phyloP scores from a whole-genome alignment of 2,113 vertebrate species.

The Petaurus breviceps region DNA sequence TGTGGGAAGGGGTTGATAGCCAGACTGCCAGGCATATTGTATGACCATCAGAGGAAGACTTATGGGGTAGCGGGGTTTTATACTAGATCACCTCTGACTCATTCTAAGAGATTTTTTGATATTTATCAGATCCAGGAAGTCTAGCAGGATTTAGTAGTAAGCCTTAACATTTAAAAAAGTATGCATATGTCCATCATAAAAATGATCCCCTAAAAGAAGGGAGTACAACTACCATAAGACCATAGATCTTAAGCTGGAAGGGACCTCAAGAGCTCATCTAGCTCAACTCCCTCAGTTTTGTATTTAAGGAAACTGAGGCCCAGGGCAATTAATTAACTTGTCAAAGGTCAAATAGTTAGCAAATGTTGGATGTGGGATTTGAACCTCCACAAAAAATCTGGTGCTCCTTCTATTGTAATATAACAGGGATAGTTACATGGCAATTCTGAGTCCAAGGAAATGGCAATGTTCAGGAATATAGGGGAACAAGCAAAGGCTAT shows the following conservation, averaged over 20 bases:
- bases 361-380: not conserved
- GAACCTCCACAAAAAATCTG: not conserved
- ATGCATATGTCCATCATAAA: not conserved
- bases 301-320: not conserved
- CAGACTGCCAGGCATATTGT: not conserved
- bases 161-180: not conserved
- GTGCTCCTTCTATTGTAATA: not conserved
- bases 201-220: not conserved
- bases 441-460: conserved; percentile 17
- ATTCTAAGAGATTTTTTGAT: not conserved
- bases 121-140: not conserved
- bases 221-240: not conserved
- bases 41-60: not conserved
- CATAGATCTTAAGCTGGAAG: not conserved
- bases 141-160: not conserved
- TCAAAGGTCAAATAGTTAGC: not conserved
- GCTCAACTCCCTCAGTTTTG: not conserved
- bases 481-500: not conserved
- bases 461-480: not conserved
- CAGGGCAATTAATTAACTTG: not conserved
- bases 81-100: not conserved
- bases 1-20: not conserved
- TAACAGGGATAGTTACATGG: not conserved
- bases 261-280: not conserved
- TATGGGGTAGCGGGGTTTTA: not conserved